Evolutionary conservation across 1,140 invertebrate species (phyloP).

Genomic region (Neomicropteryx cornuta): DNA sequence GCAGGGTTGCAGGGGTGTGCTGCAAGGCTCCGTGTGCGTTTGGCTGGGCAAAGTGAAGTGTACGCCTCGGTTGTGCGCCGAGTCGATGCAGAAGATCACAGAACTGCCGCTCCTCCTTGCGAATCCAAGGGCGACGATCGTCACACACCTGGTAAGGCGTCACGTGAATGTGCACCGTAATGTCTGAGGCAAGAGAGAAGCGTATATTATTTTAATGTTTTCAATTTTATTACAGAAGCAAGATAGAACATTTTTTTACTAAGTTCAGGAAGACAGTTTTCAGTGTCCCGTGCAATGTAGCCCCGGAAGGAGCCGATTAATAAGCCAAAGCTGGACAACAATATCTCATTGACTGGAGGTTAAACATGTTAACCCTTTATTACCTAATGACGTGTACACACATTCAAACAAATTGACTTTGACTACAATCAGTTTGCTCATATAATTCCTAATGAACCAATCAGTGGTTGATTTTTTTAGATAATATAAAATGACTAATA

Average conservation of each 20-base stretch:
- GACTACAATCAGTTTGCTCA: no score
- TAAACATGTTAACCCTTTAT: no score
- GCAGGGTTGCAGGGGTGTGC: no score
- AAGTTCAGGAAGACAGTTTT: constrained; percentile 2
- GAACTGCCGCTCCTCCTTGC: constrained; percentile 69
- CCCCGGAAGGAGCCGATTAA: neutral
- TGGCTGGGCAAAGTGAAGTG: constrained; percentile 51
- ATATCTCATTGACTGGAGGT: neutral
- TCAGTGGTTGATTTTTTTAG: no score
- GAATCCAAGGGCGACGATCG: constrained; percentile 66
- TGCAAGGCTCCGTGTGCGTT: no score
- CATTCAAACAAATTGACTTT: no score
- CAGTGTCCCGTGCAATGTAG: neutral
- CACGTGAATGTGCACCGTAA: constrained; percentile 63
- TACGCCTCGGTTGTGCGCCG: constrained; percentile 47
- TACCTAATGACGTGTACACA: no score
- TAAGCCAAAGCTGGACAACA: neutral
- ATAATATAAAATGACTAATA: no score
- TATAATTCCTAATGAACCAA: no score
- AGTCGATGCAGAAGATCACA: constrained; percentile 50
- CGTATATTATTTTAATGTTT: constrained; percentile 1
- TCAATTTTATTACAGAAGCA: constrained; percentile 5
- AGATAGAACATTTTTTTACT: neutral
- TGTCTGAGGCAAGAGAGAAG: constrained; percentile 31
- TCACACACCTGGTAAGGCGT: constrained; percentile 77